These are phyloP conservation scores for Lethrus apterus DNA, from an alignment of 1,140 invertebrate genomes.

Conservation along the genomic window DNA sequence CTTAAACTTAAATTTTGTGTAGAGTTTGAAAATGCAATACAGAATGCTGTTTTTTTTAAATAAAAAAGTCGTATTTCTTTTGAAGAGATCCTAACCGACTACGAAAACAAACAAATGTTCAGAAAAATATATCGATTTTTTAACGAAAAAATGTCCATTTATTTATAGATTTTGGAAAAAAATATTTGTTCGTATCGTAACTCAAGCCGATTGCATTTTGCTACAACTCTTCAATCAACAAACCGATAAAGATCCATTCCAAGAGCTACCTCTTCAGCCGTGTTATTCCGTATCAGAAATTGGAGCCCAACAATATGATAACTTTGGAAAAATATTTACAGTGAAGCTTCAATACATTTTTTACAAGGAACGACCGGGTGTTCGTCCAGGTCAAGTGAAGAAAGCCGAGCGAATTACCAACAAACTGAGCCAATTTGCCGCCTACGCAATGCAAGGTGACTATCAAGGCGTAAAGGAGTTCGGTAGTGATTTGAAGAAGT, in stretches of 20 bases:
- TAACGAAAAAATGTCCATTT: too few relatives aligned
- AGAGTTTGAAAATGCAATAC: too few relatives aligned
- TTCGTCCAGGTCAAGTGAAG: constrained; percentile 90
- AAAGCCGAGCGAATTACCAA: constrained; percentile 87
- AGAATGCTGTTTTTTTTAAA: too few relatives aligned
- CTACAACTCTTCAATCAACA: constrained; percentile 79
- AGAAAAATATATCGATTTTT: too few relatives aligned
- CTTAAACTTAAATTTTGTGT: too few relatives aligned
- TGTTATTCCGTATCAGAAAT: constrained; percentile 90
- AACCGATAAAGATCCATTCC: constrained; percentile 84
- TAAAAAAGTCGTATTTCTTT: too few relatives aligned
- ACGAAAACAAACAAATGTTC: too few relatives aligned
- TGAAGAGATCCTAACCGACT: too few relatives aligned
- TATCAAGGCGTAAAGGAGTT: constrained; percentile 85
- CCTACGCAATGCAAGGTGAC: constrained; percentile 88
- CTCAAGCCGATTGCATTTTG: constrained; percentile 74
- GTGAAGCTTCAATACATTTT: constrained; percentile 97
- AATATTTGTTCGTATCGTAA: constrained; percentile 75
- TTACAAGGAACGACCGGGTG: constrained; percentile 96
- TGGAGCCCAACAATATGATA: constrained; percentile 94
- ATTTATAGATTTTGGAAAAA: constrained; percentile 93
- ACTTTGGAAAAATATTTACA: constrained; percentile 98
- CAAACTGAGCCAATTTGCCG: constrained; percentile 88
- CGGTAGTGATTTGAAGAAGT: constrained; percentile 83
- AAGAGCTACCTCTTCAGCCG: constrained; percentile 86